Conservation (phyloP, 2,113 vertebrate species). For the Pedionomus torquatus region DNA sequence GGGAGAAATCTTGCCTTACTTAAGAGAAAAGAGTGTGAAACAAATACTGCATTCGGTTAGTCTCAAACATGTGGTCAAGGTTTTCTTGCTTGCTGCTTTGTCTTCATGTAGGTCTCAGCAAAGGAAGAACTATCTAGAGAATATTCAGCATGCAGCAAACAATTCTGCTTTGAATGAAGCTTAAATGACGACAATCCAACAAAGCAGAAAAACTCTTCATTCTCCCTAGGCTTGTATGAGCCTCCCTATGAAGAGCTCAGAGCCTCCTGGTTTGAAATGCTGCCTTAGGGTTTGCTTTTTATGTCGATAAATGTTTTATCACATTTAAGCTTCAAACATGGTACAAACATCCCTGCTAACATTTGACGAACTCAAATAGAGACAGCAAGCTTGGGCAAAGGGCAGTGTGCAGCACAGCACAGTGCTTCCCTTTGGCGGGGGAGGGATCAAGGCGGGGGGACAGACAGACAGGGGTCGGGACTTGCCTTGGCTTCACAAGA, state of each 20-base stretch:
- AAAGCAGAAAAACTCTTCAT: conserved; percentile 52
- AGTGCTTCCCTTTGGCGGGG: background rate
- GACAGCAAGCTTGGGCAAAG: background rate
- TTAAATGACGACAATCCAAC: conserved; percentile 30
- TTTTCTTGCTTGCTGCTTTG: background rate
- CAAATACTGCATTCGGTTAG: background rate
- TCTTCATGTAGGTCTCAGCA: conserved; percentile 10
- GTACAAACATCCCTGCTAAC: conserved; percentile 35
- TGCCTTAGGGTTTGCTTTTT: conserved; percentile 66
- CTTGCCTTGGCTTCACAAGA: background rate
- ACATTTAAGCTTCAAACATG: conserved; percentile 34
- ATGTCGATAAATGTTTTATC: conserved; percentile 70
- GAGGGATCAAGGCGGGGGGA: background rate
- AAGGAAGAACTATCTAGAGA: conserved; percentile 24
- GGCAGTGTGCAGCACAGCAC: background rate
- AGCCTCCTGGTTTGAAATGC: conserved; percentile 45
- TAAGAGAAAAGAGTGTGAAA: background rate
- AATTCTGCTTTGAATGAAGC: conserved; percentile 29
- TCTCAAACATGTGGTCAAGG: background rate
- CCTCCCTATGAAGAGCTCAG: conserved; percentile 57
- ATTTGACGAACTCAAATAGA: conserved; percentile 5
- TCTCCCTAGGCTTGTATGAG: conserved; percentile 35
- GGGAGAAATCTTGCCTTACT: background rate
- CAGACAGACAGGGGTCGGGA: no score
- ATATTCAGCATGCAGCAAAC: conserved; percentile 7